These are phyloP conservation scores for Drosophila burlai DNA, from an alignment of 1,140 invertebrate genomes.

Conservation along the genomic window DNA sequence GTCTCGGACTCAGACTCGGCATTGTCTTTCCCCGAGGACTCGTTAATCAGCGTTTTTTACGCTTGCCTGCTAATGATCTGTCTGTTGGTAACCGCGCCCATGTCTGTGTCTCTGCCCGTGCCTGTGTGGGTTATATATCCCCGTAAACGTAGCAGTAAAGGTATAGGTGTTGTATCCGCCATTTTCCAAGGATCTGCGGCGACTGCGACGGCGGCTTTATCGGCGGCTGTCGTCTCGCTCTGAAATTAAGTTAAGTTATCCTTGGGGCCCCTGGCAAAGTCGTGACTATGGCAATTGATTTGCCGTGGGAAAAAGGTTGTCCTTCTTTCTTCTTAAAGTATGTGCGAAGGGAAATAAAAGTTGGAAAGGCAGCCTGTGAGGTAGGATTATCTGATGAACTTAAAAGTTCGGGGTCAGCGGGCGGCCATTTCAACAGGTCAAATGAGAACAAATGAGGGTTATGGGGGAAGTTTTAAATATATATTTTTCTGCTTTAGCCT, in stretches of 20 bases:
- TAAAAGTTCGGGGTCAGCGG: neutral
- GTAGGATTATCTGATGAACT: constrained; percentile 6
- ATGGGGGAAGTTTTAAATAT: neutral
- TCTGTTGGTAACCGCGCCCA: constrained; percentile 34
- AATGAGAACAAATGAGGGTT: neutral
- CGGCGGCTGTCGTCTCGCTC: constrained; percentile 40
- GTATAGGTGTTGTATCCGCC: constrained; percentile 32
- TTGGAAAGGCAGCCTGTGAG: neutral
- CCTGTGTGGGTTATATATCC: constrained; percentile 8
- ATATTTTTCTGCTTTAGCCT: neutral
- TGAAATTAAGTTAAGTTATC: constrained; percentile 67
- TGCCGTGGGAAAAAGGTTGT: constrained; percentile 10
- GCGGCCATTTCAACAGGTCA: constrained; percentile 5
- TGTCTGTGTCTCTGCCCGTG: neutral
- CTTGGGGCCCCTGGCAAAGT: constrained; percentile 36
- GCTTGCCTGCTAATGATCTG: constrained; percentile 80
- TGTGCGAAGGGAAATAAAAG: constrained; percentile 18
- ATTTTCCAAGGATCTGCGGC: constrained; percentile 33
- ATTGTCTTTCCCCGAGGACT: constrained; percentile 63
- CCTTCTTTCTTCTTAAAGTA: neutral
- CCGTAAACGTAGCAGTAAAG: constrained; percentile 1
- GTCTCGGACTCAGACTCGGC: constrained; percentile 9
- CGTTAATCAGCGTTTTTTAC: constrained; percentile 83
- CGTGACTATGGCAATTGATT: constrained; percentile 26
- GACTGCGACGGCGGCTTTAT: constrained; percentile 14